Base-by-base conservation (phyloP, 1,140 invertebrate species). In the Mamestra configurata region DNA sequence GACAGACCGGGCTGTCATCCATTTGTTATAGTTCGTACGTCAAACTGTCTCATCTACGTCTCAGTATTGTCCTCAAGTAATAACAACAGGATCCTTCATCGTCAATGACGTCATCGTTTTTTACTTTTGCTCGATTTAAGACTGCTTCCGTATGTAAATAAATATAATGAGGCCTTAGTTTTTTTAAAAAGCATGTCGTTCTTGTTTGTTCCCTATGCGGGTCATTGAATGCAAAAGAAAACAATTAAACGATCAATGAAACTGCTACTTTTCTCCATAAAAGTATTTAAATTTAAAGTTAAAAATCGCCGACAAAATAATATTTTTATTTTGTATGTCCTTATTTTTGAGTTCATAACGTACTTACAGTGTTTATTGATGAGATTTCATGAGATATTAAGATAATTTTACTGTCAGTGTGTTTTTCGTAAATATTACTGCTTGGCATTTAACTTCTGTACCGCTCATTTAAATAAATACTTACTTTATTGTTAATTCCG, bases 401-500 rank as follows among this genome's bases (percentile, higher is more conserved):
- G 46, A 71, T 53, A 71, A 71, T 51, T 71, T 27, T 35, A 43
- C 10, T 22, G 49, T 27, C 43, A 55, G 22, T 71, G 20, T 59
- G 53, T 79, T 46, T 57, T 43, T 59, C n/a, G 46, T 43, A 57
- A 68, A 55, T 35, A 80, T 76, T 79, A 79, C 66, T 49, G 57
- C 70, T 66, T 75, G 79, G 13, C 79, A 79, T 79, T 79, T 43
- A 61, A 22, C 10, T 27, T 22, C 11, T 68, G 37, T 68, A 71
- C 7, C 35, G 70, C 11, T 24, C 18, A 1, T 43, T 59, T 24
- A 53, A 73, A 79, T 55, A 59, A 72, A 51, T 24, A 46, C 57
- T 59, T 51, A 35, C 24, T 49, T 78, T 78, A 64, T 64, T 27
- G 24, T 31, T 71, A 61, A 79, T 57, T 53, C 49, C 57, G n/a